Evolutionary conservation across 64 coral and sea anemone species (phyloP).

Genomic region (Porites australiensis): DNA sequence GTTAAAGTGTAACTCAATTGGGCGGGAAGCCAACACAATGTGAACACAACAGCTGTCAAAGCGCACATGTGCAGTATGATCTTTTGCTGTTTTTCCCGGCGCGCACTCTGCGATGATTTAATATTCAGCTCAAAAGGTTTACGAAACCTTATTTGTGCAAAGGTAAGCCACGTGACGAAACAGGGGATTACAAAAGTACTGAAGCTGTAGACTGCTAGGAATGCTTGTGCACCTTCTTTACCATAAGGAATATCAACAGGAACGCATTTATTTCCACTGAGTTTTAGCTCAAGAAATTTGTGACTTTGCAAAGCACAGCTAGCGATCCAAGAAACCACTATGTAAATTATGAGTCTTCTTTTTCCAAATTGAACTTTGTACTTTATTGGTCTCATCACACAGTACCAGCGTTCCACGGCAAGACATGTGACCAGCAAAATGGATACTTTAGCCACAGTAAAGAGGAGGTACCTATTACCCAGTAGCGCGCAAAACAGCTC

Average conservation of each 20-base stretch:
- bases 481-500: conserved; percentile 53
- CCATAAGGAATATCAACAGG: not conserved
- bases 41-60: conserved; percentile 49
- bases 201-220: conserved; percentile 44
- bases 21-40: conserved; percentile 71
- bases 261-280: not conserved
- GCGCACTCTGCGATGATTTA: not conserved
- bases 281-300: conserved; percentile 24
- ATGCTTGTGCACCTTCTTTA: not conserved
- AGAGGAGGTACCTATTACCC: conserved; percentile 21
- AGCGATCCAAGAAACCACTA: conserved; percentile 48
- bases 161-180: conserved; percentile 54
- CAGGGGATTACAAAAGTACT: conserved; percentile 56
- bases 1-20: conserved; percentile 60
- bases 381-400: not conserved
- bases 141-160: conserved; percentile 53
- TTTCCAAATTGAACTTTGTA: conserved; percentile 12
- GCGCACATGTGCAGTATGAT: conserved; percentile 55
- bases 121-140: not conserved
- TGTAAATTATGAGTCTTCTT: conserved; percentile 29
- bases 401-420: conserved; percentile 50
- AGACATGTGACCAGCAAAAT: conserved; percentile 61
- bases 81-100: not conserved
- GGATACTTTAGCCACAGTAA: conserved; percentile 39
- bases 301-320: not conserved